Base-by-base conservation (phyloP, 1,140 invertebrate genomes). In the Sitodiplosis mosellana region DNA sequence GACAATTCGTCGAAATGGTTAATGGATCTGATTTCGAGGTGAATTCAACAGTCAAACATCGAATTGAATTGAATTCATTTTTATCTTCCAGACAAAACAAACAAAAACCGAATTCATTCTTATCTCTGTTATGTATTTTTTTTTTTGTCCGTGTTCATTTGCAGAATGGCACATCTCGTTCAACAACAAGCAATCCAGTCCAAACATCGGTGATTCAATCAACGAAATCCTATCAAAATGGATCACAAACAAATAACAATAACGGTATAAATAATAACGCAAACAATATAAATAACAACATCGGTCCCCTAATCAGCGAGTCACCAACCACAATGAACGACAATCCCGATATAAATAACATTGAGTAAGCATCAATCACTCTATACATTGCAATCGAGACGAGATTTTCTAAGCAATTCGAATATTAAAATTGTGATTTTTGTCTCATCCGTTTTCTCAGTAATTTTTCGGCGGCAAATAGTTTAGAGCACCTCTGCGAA, bases 1-100 rank as follows among this genome's bases (percentile, higher is more conserved):
- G 94, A 53, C 92, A 98, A 70, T 98, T 98, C 69, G 85, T 99
- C 20, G 94, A 99, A 70, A 87, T 87, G 84, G 81, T 87, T 46
- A 87, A 86, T 63, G 84, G 83, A 45, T 78, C 80, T 40, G 84
- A 87, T 63, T 76, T 80, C 14, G 79, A 83, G 66, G 71, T 80
- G 41, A 66, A 66, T 54, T 15, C 6, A 17, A 38, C 15, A 27
- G 4, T 10, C 10, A 27, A 5, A 27, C 3, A 27, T 27, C 10
- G 10, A 27, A 27, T 27, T 27, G 27, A n/a, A n/a, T n/a, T n/a
- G n/a, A n/a, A n/a, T n/a, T n/a, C n/a, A n/a, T n/a, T n/a, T n/a
- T n/a, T n/a, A n/a, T n/a, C n/a, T n/a, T n/a, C n/a, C n/a, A n/a
- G n/a, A n/a, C n/a, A n/a, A n/a, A n/a, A n/a, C n/a, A n/a, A n/a